Conservation (phyloP, 2,113 vertebrate genomes). For the Axis porcinus region DNA sequence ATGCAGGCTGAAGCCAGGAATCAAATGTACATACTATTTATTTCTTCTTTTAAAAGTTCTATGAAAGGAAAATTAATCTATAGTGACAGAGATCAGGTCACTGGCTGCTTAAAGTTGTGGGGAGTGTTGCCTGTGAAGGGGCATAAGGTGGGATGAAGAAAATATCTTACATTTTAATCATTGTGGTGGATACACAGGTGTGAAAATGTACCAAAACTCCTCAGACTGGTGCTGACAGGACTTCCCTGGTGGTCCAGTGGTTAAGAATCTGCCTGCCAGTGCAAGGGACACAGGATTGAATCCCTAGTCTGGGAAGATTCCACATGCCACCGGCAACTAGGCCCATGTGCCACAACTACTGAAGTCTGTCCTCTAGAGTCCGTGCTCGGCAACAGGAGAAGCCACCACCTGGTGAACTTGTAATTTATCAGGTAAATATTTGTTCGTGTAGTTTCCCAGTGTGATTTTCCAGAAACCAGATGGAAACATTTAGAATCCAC, state of each 20-base stretch:
- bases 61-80: background rate
- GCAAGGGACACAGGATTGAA: background rate
- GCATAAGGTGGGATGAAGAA: background rate
- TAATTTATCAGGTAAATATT: background rate
- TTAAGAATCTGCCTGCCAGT: background rate
- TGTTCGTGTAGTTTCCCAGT: background rate
- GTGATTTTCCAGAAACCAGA: background rate
- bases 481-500: background rate
- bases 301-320: background rate
- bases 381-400: background rate
- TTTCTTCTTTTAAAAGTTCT: background rate
- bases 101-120: background rate
- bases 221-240: background rate
- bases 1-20: background rate
- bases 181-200: background rate
- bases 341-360: background rate
- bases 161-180: background rate
- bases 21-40: background rate
- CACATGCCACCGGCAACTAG: rapidly evolving
- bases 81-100: background rate
- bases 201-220: background rate
- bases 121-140: background rate
- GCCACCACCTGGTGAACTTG: background rate
- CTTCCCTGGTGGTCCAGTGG: background rate
- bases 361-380: background rate